Evolutionary conservation across 2,888 invertebrate species (phyloP).

Genomic region (Drosophila ezoana): DNA sequence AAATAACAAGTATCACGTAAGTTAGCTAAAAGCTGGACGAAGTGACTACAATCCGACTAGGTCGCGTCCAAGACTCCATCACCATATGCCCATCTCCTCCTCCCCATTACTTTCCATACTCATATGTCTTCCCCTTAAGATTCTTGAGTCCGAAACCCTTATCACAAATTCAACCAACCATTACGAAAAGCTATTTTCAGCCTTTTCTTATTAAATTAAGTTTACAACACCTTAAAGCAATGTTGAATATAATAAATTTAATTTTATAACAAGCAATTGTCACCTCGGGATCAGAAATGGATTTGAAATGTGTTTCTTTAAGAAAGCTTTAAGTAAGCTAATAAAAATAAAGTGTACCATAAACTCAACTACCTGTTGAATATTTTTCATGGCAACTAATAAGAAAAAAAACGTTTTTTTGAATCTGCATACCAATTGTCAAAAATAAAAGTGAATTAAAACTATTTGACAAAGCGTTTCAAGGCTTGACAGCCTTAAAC

Average conservation of each 20-base stretch:
- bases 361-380: too few species aligned
- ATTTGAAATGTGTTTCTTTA: too few species aligned
- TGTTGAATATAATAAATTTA: background rate
- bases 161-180: constrained; percentile 14
- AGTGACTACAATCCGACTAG: too few species aligned
- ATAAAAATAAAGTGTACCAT: too few species aligned
- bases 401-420: background rate
- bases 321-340: too few species aligned
- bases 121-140: background rate
- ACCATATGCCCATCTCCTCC: background rate
- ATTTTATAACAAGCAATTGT: background rate
- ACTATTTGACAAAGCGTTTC: constrained; percentile 6
- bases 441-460: constrained; percentile 3
- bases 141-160: constrained; percentile 1
- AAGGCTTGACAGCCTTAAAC: constrained; percentile 2
- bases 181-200: constrained; percentile 7
- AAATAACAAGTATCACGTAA: too few species aligned
- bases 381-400: constrained; percentile 1
- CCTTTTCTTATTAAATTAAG: background rate
- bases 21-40: too few species aligned
- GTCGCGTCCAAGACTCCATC: background rate
- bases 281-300: too few species aligned
- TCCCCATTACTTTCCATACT: background rate
- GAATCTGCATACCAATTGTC: background rate
- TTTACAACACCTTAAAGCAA: background rate